Evolutionary conservation across 2,888 invertebrate species (phyloP).

Genomic region (Clitarchus hookeri): DNA sequence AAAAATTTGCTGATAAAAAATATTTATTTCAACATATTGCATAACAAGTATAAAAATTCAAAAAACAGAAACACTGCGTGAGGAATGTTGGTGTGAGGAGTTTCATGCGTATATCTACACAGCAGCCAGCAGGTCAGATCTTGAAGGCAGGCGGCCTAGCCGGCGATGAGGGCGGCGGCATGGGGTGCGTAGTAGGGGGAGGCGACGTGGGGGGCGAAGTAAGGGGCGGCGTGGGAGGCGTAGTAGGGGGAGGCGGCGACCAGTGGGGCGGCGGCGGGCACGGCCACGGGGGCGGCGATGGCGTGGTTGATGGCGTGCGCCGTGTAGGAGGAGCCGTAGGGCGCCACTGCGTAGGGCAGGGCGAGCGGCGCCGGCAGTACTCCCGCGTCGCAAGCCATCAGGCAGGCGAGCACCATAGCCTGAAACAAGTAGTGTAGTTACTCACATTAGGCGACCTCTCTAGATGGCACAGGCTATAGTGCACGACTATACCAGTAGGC

Average conservation of each 20-base stretch:
- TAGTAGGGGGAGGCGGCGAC: conserved; percentile 53
- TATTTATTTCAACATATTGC: no score
- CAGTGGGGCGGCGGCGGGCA: conserved; percentile 46
- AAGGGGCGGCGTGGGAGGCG: conserved; percentile 55
- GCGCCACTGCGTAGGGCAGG: conserved; percentile 33
- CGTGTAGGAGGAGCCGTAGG: conserved; percentile 36
- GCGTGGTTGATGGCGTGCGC: conserved; percentile 31
- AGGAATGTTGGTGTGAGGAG: not conserved
- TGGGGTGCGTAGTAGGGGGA: conserved; percentile 55
- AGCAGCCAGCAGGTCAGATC: conserved; percentile 37
- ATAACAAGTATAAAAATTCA: no score
- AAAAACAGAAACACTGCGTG: no score
- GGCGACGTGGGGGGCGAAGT: conserved; percentile 53
- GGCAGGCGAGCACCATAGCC: no score
- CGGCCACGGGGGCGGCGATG: conserved; percentile 49
- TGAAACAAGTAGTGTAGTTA: not conserved
- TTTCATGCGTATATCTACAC: not conserved
- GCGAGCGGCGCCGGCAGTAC: conserved; percentile 22
- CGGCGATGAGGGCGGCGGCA: conserved; percentile 52
- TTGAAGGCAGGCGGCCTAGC: conserved; percentile 48
- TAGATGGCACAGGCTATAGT: no score
- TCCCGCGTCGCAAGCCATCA: no score
- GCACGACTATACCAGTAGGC: no score
- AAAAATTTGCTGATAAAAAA: no score
- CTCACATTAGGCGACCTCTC: no score